Evolutionary conservation across 2,797 vertebrate species (phyloP).

Genomic region (Lacerta viridis): DNA sequence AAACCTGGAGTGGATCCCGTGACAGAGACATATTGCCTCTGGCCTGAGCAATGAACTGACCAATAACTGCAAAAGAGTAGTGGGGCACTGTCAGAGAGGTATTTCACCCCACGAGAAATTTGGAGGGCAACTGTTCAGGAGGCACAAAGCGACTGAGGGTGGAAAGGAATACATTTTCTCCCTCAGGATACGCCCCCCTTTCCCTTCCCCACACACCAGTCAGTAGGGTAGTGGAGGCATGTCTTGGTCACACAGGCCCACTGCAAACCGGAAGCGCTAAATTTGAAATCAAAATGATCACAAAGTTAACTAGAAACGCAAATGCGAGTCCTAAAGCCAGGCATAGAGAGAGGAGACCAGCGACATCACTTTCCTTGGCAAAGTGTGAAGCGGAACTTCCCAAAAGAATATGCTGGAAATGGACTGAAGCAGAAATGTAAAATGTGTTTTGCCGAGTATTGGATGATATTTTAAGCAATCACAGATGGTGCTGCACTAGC

Average conservation of each 20-base stretch:
- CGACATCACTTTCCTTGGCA: slow-evolving; percentile 51
- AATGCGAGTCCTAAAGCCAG: neutral
- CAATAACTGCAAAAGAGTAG: neutral
- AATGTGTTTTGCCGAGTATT: slow-evolving; percentile 73
- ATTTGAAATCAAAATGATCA: neutral
- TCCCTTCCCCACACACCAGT: neutral
- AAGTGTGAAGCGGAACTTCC: slow-evolving; percentile 50
- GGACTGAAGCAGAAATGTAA: slow-evolving; percentile 74
- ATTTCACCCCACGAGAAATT: neutral
- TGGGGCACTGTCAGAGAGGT: neutral
- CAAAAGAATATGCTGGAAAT: slow-evolving; percentile 69
- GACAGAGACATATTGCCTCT: neutral
- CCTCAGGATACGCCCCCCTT: neutral
- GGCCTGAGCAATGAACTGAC: neutral
- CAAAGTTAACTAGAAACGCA: neutral
- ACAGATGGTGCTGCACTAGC: slow-evolving; percentile 84
- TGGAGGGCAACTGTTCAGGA: neutral
- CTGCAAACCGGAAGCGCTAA: neutral
- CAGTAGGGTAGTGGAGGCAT: neutral
- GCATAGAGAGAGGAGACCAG: slow-evolving; percentile 9
- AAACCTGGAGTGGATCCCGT: too few relatives aligned
- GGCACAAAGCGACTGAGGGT: neutral
- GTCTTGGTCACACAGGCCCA: neutral
- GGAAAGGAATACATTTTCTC: too few relatives aligned
- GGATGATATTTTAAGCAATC: slow-evolving; percentile 85